Base-by-base conservation (phyloP, 2,113 vertebrate genomes). In the Syngnathus typhle region DNA sequence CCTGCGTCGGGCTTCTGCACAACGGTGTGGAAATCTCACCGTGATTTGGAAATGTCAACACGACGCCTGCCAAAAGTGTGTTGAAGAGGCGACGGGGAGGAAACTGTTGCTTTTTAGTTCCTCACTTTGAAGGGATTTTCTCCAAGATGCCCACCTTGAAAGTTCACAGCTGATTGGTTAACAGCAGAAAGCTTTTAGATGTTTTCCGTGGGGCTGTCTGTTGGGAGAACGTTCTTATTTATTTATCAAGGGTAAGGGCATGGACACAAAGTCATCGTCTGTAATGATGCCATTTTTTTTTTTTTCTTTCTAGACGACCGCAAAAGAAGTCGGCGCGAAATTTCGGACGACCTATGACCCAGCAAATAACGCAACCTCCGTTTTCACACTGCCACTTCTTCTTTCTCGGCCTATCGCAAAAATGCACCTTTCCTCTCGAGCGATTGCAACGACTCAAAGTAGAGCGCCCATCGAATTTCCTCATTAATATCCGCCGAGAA, bases 81-180 rank as follows among this genome's bases (percentile, higher is more conserved):
- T 55, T 43, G 13, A 7, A 47, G 8, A 37, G 32, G 56, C 11
- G 13, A n/a, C 6, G 1, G 5, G 4, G n/a, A 63, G 16, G 19
- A 44, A 9, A 6, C 6, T 44, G 67, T 82, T 76, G 76, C 64
- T 77, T 75, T 78, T 80, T 72, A 71, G 74, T 69, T 73, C 60
- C 59, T 58, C 12, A 21, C 73, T 76, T 74, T 76, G 73, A 78
- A 66, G 70, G n/a, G 51, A 70, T 77, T 75, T 75, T 32, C 54
- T 36, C 38, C 7, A 79, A 60, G 72, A 72, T 13, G 63, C 47
- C 44, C 68, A 76, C 75, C 82, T 75, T 64, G 70, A 80, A 85
- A 85, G 77, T 82, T 84, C 81, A 84, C 77, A 66, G 66, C 58
- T 82, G 82, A 87, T 83, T 84, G 82, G 80, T 74, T 82, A 82